Evolutionary conservation across 2,888 invertebrate genomes (phyloP).

Genomic region (Campaea margaritaria): DNA sequence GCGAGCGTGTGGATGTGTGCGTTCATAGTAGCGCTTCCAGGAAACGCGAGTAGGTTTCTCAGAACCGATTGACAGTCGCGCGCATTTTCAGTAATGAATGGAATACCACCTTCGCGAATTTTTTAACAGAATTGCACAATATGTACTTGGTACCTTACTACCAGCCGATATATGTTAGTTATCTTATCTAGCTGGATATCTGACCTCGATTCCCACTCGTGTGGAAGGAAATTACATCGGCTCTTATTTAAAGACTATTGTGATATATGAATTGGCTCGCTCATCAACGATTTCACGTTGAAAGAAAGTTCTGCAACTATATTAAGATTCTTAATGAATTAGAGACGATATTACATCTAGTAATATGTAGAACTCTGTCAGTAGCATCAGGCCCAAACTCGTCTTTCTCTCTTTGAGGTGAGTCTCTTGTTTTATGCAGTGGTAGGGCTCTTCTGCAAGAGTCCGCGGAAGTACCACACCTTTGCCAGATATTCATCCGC

Average conservation of each 20-base stretch:
- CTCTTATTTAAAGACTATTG: constrained; percentile 1
- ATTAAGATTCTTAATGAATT: too few species aligned
- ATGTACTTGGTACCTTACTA: constrained; percentile 23
- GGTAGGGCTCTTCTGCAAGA: too few species aligned
- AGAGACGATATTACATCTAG: too few species aligned
- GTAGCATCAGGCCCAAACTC: too few species aligned
- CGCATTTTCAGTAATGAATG: constrained; percentile 81
- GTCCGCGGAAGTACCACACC: too few species aligned
- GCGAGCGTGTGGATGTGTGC: constrained; percentile 65
- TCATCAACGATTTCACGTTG: too few species aligned
- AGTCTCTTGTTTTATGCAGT: too few species aligned
- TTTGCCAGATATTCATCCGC: too few species aligned
- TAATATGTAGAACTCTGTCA: too few species aligned
- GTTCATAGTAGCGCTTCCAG: constrained; percentile 80
- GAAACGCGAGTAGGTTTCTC: constrained; percentile 82
- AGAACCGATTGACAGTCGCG: constrained; percentile 78
- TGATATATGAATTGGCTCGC: too few species aligned
- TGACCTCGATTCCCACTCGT: constrained; percentile 43
- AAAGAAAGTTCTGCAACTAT: too few species aligned
- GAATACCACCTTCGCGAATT: constrained; percentile 52
- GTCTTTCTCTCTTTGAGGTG: too few species aligned
- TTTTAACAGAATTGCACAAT: constrained; percentile 33
- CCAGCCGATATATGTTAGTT: constrained; percentile 17
- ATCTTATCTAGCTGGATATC: constrained; percentile 47
- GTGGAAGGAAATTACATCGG: constrained; percentile 33